A percentile compares a stretch with the other conserved stretches of the same genome.
Evolutionary conservation across 2,113 vertebrate genomes (phyloP).

Genomic region (Eurystomus gularis): DNA sequence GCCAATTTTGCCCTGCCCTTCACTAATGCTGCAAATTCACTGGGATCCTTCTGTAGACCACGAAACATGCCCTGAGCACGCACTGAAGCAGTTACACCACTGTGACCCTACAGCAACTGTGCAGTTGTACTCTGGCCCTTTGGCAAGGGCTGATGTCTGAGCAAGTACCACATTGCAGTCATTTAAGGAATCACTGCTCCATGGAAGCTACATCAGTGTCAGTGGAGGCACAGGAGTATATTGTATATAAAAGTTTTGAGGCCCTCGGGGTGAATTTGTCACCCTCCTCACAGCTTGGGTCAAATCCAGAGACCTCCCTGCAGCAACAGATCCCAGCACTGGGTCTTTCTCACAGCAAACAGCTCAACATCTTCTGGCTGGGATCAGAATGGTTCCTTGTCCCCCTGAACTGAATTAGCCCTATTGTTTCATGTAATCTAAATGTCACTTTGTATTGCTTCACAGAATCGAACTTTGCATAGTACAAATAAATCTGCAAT

Average conservation of each 20-base stretch:
- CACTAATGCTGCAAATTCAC: neutral
- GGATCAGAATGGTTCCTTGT: neutral
- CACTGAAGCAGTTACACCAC: neutral
- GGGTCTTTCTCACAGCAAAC: neutral
- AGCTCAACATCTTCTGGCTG: neutral
- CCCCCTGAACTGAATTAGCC: neutral
- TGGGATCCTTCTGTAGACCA: neutral
- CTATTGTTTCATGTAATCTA: neutral
- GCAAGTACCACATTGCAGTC: neutral
- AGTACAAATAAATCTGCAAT: neutral
- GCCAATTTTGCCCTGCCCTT: neutral
- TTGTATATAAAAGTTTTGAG: neutral
- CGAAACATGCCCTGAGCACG: neutral
- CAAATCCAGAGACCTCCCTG: neutral
- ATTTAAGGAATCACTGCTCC: neutral
- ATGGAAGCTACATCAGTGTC: neutral
- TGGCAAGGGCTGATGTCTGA: neutral
- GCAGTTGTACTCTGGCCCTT: fast-evolving
- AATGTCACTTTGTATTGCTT: neutral
- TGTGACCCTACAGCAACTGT: neutral
- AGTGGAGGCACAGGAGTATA: neutral
- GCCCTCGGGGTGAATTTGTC: fast-evolving
- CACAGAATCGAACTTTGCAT: neutral
- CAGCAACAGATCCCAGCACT: fast-evolving
- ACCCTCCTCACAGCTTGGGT: neutral